Percentiles rank a stretch among this genome's conserved stretches.
These are phyloP conservation scores for Cygnus buccinator DNA, from an alignment of 2,113 vertebrate genomes.

Conservation along the genomic window DNA sequence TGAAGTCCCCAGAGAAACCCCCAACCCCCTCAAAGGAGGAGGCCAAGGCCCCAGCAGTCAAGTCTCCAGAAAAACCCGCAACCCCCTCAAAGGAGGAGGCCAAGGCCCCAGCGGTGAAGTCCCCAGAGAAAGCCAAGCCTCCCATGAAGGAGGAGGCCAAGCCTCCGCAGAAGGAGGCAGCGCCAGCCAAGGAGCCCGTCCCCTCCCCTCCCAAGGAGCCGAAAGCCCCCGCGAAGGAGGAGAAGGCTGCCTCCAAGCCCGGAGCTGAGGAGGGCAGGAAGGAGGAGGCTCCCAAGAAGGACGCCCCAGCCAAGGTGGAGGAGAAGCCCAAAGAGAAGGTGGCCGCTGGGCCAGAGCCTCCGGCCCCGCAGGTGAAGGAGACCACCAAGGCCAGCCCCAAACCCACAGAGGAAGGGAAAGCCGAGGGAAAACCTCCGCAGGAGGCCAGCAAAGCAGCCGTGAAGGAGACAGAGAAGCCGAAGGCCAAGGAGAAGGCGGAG, in stretches of 20 bases:
- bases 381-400: slow-evolving; percentile 55
- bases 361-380: slow-evolving; percentile 40
- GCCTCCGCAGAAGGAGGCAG: background rate
- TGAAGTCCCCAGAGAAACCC: background rate
- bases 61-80: slow-evolving; percentile 54
- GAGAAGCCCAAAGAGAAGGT: slow-evolving; percentile 68
- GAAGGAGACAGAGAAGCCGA: slow-evolving; percentile 36
- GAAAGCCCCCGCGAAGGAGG: slow-evolving; percentile 27
- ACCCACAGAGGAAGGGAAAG: background rate
- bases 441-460: slow-evolving; percentile 35
- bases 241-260: slow-evolving; percentile 44
- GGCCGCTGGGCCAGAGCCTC: slow-evolving; percentile 58
- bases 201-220: background rate
- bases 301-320: slow-evolving; percentile 47
- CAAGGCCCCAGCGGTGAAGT: slow-evolving; percentile 5
- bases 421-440: background rate
- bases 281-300: slow-evolving; percentile 68
- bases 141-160: slow-evolving; percentile 55
- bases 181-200: background rate
- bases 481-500: background rate
- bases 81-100: background rate
- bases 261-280: slow-evolving; percentile 54
- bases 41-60: slow-evolving; percentile 46
- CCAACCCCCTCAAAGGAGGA: slow-evolving; percentile 41
- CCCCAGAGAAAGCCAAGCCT: slow-evolving; percentile 37